phyloP scores from a whole-genome alignment of 1,140 invertebrate species.

The Atta texana region DNA sequence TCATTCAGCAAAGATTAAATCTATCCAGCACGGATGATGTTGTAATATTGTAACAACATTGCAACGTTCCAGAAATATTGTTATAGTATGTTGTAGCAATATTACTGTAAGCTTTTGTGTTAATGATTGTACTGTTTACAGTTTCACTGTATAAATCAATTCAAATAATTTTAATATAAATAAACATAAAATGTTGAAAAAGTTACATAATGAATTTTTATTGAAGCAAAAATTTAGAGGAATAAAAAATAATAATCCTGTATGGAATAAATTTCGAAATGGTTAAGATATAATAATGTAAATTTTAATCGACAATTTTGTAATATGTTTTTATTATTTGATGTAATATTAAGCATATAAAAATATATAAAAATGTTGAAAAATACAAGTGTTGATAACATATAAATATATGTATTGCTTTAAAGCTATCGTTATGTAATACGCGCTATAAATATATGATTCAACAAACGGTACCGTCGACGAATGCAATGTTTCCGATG shows the following conservation, averaged over 20 bases:
- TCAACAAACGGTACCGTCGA: slow-evolving; percentile 55
- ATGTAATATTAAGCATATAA: neutral
- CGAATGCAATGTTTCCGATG: slow-evolving; percentile 70
- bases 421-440: slow-evolving; percentile 27
- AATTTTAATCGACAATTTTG: slow-evolving; percentile 10
- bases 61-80: too few relatives aligned
- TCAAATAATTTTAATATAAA: neutral
- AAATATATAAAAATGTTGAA: neutral
- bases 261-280: neutral
- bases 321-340: neutral
- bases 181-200: neutral
- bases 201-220: neutral
- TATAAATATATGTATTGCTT: slow-evolving; percentile 33
- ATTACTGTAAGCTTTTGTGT: too few relatives aligned
- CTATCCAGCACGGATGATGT: too few relatives aligned
- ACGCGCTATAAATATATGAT: slow-evolving; percentile 57
- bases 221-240: neutral
- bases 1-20: neutral
- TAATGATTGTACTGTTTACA: neutral
- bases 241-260: neutral
- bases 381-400: too few relatives aligned
- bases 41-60: too few relatives aligned
- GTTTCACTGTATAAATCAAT: neutral
- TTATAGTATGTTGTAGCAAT: too few relatives aligned
- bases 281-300: neutral